Base-by-base conservation (phyloP, 2,797 vertebrate species). In the Alosa sapidissima region DNA sequence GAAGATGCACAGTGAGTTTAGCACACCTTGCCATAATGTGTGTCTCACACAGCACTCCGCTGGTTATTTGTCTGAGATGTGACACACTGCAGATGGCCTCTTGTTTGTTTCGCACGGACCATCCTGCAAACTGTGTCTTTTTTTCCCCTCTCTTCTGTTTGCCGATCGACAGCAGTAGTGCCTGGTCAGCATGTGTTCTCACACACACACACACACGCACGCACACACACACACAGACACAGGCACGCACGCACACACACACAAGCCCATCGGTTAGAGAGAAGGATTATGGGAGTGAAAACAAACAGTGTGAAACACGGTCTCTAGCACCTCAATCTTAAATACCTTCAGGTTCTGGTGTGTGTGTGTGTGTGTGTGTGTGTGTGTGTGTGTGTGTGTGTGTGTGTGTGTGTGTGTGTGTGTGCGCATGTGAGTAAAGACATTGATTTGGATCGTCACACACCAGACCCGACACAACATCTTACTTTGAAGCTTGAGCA, bases 151-250 rank as follows among this genome's bases (percentile, higher is more conserved):
- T 24, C 2, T 24, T 1, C 51, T 89, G 90, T 90, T 89, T 21
- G 89, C 88, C 81, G 33, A 86, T 88, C 91, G 89, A 84, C 88
- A 65, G 81, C 82, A 78, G 84, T 91, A 88, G 85, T 91, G 92
- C 93, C 28, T 88, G 36, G 91, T 94, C 93, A 94, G 93, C 93
- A 88, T 82, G 86, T 85, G 88, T 28, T 6, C 19, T 1, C 14
- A 5, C 81, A 90, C 88, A 90, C 58, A 60, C 16, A 60, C 58
- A 92, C 90, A 91, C 85, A 88, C 85, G 92, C 92, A 91, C 91
- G 91, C 84, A 49, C 88, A 81, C 89, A 92, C 86, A 85, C 87
- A 72, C 65, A 13, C 65, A 13, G 65, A 82, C 81, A 82, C 24
- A 68, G n/a, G 28, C 24, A 28, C 62, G 9, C 62, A 33, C n/a